A percentile compares a stretch with the other conserved stretches of the same genome.
Conservation (phyloP, 2,113 vertebrate species). For the Mustela nigripes region DNA sequence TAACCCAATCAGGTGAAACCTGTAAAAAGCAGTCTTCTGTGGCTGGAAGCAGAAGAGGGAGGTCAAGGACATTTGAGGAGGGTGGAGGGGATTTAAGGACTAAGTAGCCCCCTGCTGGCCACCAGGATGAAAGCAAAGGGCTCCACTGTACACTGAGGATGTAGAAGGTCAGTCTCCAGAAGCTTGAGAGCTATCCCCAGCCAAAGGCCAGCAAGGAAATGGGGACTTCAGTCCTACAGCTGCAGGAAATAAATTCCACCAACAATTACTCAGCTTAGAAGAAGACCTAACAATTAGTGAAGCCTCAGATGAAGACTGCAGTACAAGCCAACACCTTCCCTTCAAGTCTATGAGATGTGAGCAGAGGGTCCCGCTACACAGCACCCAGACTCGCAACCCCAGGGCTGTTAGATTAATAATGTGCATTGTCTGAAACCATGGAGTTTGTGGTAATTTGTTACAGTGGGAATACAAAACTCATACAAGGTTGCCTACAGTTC, state of each 20-base stretch:
- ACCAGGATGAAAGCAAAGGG: neutral
- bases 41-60: too few relatives aligned
- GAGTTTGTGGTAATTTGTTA: neutral
- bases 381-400: neutral
- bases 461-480: neutral
- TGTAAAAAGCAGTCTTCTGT: neutral
- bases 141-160: neutral
- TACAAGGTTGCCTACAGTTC: neutral
- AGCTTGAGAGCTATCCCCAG: neutral
- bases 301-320: neutral
- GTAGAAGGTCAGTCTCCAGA: neutral
- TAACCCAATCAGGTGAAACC: neutral
- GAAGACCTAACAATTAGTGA: neutral
- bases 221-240: neutral
- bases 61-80: neutral
- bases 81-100: neutral
- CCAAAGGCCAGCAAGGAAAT: neutral
- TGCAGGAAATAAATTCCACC: neutral
- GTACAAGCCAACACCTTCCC: neutral
- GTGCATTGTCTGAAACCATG: neutral
- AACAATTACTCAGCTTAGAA: neutral
- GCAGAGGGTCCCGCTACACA: neutral
- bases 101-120: neutral
- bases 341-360: neutral
- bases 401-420: neutral